These are phyloP conservation scores for Leptinotarsa undecemlineata DNA, from an alignment of 1,140 invertebrate genomes.

Conservation along the genomic window DNA sequence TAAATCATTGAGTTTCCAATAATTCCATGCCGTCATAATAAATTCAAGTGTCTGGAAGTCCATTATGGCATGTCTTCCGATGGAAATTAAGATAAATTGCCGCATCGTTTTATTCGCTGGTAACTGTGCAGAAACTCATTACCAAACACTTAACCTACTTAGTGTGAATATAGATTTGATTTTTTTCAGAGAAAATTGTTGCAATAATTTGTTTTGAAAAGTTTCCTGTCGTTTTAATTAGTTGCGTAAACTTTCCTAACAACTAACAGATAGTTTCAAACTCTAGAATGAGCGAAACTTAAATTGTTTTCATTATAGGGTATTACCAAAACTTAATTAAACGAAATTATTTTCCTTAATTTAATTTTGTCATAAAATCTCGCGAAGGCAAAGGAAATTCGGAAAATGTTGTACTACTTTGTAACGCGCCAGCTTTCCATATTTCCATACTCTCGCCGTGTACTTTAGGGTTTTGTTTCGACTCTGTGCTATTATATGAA, in stretches of 20 bases:
- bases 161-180: constrained; percentile 12
- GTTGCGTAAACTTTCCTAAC: constrained; percentile 19
- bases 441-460: neutral
- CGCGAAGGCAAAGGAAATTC: neutral
- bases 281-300: constrained; percentile 18
- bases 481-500: neutral
- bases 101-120: constrained; percentile 1
- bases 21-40: neutral
- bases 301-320: constrained; percentile 24
- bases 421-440: neutral
- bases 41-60: constrained; percentile 7
- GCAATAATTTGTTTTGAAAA: constrained; percentile 23
- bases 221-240: constrained; percentile 20
- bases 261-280: constrained; percentile 19
- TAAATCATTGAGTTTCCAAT: neutral
- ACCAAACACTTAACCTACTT: constrained; percentile 16
- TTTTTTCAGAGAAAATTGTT: constrained; percentile 13
- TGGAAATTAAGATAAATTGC: constrained; percentile 3
- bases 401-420: neutral
- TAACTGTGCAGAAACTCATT: constrained; percentile 7
- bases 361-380: constrained; percentile 20
- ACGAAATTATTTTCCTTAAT: constrained; percentile 23
- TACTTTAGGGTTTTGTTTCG: neutral
- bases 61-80: neutral
- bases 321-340: constrained; percentile 23